phyloP scores from a whole-genome alignment of 2,113 vertebrate species.

The Tachysurus vachellii region DNA sequence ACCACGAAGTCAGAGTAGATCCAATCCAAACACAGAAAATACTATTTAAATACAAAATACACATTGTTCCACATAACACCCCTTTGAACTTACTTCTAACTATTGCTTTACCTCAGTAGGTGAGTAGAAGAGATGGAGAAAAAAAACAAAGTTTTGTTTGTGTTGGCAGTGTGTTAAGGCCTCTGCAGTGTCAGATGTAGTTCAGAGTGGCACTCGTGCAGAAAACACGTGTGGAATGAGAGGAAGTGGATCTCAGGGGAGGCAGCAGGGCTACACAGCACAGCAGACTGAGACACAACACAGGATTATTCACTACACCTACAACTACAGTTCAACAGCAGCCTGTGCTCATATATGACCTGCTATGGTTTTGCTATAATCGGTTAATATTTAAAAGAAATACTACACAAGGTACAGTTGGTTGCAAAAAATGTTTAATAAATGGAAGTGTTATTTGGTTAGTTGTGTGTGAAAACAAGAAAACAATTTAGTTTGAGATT shows the following conservation, averaged over 20 bases:
- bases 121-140: background rate
- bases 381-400: background rate
- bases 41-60: constrained; percentile 1
- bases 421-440: constrained; percentile 32
- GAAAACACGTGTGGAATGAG: constrained; percentile 20
- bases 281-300: constrained; percentile 13
- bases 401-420: background rate
- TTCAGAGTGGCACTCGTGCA: constrained; percentile 1
- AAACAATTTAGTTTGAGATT: background rate
- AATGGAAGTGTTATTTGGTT: constrained; percentile 3
- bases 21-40: constrained; percentile 10
- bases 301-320: constrained; percentile 3
- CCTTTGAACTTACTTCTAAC: background rate
- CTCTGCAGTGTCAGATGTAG: background rate
- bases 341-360: background rate
- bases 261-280: background rate
- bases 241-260: constrained; percentile 19
- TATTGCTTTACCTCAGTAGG: background rate
- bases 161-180: background rate
- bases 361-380: background rate
- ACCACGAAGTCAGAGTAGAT: background rate
- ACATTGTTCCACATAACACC: background rate
- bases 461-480: background rate
- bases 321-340: background rate
- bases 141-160: background rate